Base-by-base conservation (phyloP, 2,888 invertebrate genomes). In the Gastracanthus pulcherrimus region DNA sequence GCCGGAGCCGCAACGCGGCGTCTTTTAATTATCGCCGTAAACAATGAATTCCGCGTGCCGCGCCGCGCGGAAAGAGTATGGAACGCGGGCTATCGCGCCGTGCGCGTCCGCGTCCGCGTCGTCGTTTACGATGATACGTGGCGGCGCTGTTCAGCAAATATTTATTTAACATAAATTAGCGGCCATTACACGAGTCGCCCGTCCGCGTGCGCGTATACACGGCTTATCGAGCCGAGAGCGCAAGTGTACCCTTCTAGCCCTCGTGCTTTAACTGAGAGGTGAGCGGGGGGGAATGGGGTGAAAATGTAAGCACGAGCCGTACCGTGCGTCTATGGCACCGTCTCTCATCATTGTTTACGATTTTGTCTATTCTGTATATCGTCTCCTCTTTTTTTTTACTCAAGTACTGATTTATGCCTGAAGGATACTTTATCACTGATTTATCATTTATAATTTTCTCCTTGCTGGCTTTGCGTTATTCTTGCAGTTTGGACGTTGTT, bases 121-220 rank as follows among this genome's bases (percentile, higher is more conserved):
- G 75, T 82, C 82, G 83, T 82, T 84, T 83, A 82, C 79, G 83
- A 82, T 78, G 80, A 82, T 84, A 85, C 84, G 83, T 71, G 81
- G 77, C 79, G 81, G 64, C 72, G 48, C 26, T 31, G 31, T 16
- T 2, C 34, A 71, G 78, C 84, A 84, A 84, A 86, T 85, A 85
- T 84, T 84, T 85, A 84, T 86, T 85, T 84, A 85, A 84, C 85
- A 86, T 86, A 86, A 86, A 86, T 85, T 84, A 86, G 82, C 83
- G 80, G 83, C 82, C 76, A 82, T 85, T 85, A 85, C 79, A 48
- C 41, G 67, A 48, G 80, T 60, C 38, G 23, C 16, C 51, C 34
- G 11, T n/a, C n/a, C n/a, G n/a, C n/a, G 41, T 0, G 26, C 62
- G n/a, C n/a, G n/a, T n/a, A n/a, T n/a, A n/a, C n/a, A n/a, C 41